phyloP scores from a whole-genome alignment of 2,888 invertebrate genomes.

The Eupithecia abbreviata region DNA sequence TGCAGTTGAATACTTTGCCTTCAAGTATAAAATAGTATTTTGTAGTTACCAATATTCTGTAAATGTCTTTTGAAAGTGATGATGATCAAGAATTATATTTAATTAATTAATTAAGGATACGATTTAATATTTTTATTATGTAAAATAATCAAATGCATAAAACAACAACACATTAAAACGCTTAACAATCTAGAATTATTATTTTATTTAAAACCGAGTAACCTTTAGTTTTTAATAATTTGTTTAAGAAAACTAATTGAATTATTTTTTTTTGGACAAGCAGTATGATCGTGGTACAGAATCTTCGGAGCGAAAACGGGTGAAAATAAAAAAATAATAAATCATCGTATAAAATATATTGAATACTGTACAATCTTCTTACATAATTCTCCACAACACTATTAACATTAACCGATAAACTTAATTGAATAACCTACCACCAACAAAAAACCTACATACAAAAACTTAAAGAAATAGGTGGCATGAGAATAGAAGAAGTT shows the following conservation, averaged over 20 bases:
- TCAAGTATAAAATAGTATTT: not conserved
- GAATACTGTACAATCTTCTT: conserved; percentile 14
- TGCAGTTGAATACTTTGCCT: not conserved
- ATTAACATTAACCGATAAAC: not conserved
- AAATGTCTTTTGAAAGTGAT: conserved; percentile 1
- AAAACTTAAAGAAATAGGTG: not conserved
- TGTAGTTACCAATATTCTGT: not conserved
- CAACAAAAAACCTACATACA: not conserved
- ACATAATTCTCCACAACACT: not conserved
- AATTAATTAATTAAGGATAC: conserved; percentile 6
- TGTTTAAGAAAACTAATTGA: no score
- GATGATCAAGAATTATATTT: not conserved
- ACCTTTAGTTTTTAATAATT: no score
- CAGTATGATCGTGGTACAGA: no score
- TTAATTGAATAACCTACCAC: conserved; percentile 6
- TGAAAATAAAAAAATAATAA: not conserved
- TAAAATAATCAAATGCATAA: conserved; percentile 27
- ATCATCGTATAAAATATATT: conserved; percentile 13
- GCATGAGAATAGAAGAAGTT: not conserved
- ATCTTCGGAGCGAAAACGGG: not conserved
- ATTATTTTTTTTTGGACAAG: no score
- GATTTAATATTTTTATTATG: conserved; percentile 9
- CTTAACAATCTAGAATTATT: not conserved
- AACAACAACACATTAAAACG: conserved; percentile 15
- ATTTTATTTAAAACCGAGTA: not conserved